phyloP scores from a whole-genome alignment of 92 coral and sea anemone species.

The Epizoanthus illoricatus region DNA sequence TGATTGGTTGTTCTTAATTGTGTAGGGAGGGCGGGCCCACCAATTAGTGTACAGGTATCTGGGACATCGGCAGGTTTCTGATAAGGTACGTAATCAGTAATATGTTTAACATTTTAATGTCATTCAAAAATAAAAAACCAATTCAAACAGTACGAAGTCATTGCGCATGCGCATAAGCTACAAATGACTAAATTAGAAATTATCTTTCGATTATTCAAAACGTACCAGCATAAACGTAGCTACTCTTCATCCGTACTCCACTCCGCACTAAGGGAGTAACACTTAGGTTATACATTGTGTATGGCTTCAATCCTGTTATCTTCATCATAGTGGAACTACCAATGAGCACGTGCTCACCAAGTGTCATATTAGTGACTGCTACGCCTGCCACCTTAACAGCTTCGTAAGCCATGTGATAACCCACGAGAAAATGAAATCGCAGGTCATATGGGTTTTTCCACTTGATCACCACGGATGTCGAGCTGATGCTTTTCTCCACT shows the following conservation, averaged over 20 bases:
- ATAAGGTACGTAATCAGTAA: neutral
- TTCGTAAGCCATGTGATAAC: neutral
- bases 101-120: neutral
- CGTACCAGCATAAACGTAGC: slow-evolving; percentile 49
- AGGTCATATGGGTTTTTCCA: neutral
- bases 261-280: slow-evolving; percentile 39
- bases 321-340: neutral
- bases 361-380: neutral
- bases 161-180: neutral
- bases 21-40: slow-evolving; percentile 60
- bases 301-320: slow-evolving; percentile 43
- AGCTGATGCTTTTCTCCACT: neutral
- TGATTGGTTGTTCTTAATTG: slow-evolving; percentile 24
- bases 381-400: slow-evolving; percentile 1
- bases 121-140: too few relatives aligned
- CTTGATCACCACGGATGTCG: slow-evolving; percentile 2
- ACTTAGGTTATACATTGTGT: slow-evolving; percentile 41
- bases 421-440: neutral
- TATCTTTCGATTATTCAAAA: neutral
- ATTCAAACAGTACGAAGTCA: neutral
- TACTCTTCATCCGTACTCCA: slow-evolving; percentile 28
- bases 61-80: slow-evolving; percentile 81
- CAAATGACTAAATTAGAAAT: neutral
- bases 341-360: neutral
- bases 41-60: slow-evolving; percentile 57